phyloP scores from a whole-genome alignment of 2,113 vertebrate species.

The Garra rufa region DNA sequence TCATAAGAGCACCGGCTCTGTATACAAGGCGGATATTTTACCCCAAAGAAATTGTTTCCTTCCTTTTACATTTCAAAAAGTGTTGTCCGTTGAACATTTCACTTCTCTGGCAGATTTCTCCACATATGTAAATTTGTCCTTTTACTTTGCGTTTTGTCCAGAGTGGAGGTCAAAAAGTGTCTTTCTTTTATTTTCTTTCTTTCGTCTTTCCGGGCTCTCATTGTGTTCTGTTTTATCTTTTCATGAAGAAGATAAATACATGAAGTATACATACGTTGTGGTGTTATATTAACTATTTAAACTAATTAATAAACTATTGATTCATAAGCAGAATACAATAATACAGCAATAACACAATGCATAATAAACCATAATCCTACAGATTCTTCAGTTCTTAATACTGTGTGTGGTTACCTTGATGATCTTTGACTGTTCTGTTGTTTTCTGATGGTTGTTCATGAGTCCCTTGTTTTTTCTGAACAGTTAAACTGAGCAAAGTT shows the following conservation, averaged over 20 bases:
- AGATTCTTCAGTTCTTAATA: no score
- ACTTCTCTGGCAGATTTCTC: constrained; percentile 43
- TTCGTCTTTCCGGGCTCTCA: no score
- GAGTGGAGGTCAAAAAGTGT: background rate
- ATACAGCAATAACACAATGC: no score
- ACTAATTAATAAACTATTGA: background rate
- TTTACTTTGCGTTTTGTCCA: constrained; percentile 11
- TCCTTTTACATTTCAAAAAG: constrained; percentile 53
- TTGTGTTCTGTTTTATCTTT: background rate
- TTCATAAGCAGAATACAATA: no score
- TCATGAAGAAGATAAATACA: background rate
- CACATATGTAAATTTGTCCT: constrained; percentile 40
- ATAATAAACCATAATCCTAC: no score
- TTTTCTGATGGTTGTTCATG: no score
- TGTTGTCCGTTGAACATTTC: constrained; percentile 49
- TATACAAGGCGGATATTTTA: constrained; percentile 53
- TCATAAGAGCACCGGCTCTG: constrained; percentile 50
- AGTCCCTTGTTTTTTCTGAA: no score
- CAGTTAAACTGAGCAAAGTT: no score
- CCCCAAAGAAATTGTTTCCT: constrained; percentile 57
- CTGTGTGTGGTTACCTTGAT: no score
- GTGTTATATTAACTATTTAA: no score
- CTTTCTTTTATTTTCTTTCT: no score
- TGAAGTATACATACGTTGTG: background rate
- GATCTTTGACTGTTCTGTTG: no score